Evolutionary conservation across 2,888 invertebrate genomes (phyloP).

Genomic region (Myathropa florea): DNA sequence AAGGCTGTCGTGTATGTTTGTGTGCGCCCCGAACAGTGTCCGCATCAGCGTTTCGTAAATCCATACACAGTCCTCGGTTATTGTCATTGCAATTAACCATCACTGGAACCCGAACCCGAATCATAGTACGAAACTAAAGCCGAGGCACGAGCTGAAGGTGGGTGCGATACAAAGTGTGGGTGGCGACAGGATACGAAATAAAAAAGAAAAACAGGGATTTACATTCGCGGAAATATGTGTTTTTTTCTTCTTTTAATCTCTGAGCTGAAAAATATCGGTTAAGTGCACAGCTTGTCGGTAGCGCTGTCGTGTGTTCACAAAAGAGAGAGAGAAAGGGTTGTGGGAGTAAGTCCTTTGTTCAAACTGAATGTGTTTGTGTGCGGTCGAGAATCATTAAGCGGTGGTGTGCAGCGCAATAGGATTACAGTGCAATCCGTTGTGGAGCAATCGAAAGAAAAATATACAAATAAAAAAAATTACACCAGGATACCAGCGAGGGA

Average conservation of each 20-base stretch:
- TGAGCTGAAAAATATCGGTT: constrained; percentile 47
- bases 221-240: constrained; percentile 43
- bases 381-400: constrained; percentile 45
- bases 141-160: background rate
- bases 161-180: background rate
- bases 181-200: constrained; percentile 3
- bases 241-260: constrained; percentile 29
- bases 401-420: constrained; percentile 46
- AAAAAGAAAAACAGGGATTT: constrained; percentile 30
- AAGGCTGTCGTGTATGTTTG: background rate
- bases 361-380: constrained; percentile 17
- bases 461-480: background rate
- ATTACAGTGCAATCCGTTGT: constrained; percentile 66
- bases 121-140: background rate
- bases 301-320: constrained; percentile 22
- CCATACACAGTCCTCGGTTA: background rate
- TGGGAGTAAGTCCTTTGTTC: constrained; percentile 50
- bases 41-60: background rate
- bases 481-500: constrained; percentile 37
- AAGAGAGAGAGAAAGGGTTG: background rate
- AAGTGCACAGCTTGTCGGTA: constrained; percentile 31
- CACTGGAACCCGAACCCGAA: background rate
- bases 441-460: constrained; percentile 31
- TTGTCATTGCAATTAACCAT: background rate
- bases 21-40: background rate